A percentile compares a stretch with the other conserved stretches of the same genome.
Evolutionary conservation across 1,140 invertebrate genomes (phyloP).

Genomic region (Trichomalopsis sarcophagae): DNA sequence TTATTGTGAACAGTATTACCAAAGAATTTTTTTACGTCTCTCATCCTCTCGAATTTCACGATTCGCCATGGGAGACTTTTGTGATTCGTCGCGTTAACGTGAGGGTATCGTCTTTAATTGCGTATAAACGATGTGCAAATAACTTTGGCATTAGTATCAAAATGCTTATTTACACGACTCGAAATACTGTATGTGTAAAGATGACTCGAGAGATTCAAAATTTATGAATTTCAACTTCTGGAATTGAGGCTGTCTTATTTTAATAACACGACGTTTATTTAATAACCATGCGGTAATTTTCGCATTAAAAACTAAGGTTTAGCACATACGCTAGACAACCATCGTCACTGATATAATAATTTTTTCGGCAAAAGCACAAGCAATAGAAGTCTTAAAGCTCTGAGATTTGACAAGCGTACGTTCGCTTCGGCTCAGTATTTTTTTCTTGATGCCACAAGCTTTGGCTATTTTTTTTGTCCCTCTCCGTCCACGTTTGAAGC

Average conservation of each 20-base stretch:
- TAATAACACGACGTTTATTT: background rate
- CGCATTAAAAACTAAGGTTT: background rate
- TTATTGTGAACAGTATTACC: slow-evolving; percentile 49
- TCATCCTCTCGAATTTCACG: background rate
- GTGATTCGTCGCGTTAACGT: background rate
- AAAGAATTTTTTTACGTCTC: slow-evolving; percentile 34
- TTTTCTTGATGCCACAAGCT: background rate
- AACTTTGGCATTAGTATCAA: background rate
- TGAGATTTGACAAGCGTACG: background rate
- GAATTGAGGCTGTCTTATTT: background rate
- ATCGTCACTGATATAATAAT: no score
- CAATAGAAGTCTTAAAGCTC: background rate
- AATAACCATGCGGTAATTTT: background rate
- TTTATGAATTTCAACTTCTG: background rate
- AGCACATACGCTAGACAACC: background rate
- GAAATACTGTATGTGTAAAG: background rate
- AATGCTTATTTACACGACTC: background rate
- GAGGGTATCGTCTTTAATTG: background rate
- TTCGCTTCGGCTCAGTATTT: background rate
- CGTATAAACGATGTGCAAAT: background rate
- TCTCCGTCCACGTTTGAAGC: slow-evolving; percentile 45
- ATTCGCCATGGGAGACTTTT: background rate
- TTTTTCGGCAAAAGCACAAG: background rate
- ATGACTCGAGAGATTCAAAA: background rate
- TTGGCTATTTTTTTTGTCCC: background rate